Conservation (phyloP, 1,140 invertebrate species). For the Tetranychus cinnabarinus region DNA sequence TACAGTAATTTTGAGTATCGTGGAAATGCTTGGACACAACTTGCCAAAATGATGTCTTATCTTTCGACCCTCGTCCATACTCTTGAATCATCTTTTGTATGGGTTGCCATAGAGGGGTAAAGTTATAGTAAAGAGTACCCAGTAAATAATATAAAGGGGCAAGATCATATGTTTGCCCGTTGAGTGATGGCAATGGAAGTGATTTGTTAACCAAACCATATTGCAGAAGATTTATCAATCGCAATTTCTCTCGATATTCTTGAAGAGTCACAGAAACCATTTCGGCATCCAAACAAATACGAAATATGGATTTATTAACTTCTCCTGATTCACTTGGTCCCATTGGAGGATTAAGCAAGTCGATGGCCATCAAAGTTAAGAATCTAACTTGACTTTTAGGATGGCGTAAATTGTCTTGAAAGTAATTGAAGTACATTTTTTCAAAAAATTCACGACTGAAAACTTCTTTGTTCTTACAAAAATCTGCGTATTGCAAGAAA, state of each 20-base stretch:
- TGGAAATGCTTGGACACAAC: background rate
- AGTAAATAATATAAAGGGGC: constrained; percentile 47
- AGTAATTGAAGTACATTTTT: background rate
- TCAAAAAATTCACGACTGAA: background rate
- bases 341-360: constrained; percentile 31
- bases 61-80: background rate
- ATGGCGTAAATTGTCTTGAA: constrained; percentile 5
- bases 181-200: constrained; percentile 10
- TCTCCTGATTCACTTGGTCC: constrained; percentile 18
- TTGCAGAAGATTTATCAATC: constrained; percentile 44
- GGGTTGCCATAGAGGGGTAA: constrained; percentile 68
- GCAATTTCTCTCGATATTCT: constrained; percentile 47
- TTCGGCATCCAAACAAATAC: constrained; percentile 42
- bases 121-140: constrained; percentile 59
- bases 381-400: constrained; percentile 29
- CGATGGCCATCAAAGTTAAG: constrained; percentile 41
- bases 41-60: background rate
- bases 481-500: background rate
- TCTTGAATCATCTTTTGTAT: constrained; percentile 21
- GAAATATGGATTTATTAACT: constrained; percentile 26
- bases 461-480: background rate
- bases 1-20: background rate
- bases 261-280: constrained; percentile 35
- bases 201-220: constrained; percentile 17
- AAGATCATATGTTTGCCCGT: constrained; percentile 4